Base-by-base conservation (phyloP, 2,113 vertebrate genomes). In the Phalacrocorax aristotelis region DNA sequence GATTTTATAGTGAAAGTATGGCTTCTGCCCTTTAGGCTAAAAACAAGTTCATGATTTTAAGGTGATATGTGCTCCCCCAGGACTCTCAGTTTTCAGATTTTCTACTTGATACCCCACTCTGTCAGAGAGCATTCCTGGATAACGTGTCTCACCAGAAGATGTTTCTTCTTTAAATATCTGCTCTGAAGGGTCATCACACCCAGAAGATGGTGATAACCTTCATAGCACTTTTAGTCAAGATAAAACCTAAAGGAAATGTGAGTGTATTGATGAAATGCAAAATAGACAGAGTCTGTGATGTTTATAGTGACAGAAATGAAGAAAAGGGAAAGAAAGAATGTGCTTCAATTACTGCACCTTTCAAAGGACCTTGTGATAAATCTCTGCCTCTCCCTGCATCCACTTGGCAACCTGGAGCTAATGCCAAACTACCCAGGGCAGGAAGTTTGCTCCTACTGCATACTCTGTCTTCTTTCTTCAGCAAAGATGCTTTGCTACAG, bases 201-300 rank as follows among this genome's bases (percentile, higher is more conserved):
- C 5, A 42, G 65, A n/a, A 1, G 0, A 5, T 3, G 10, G 1
- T 29, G 9, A 30, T 90, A 57, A n/a, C 13, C 13, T 61, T 78
- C 10, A 8, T 6, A 58, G 13, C 13, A 11, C 15, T 52, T 81
- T 22, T 57, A 55, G 26, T 52, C 30, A 68, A 71, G 38, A 15
- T 44, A 58, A 87, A 83, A 17, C 44, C 27, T 72, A 29, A 66
- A 86, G 20, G n/a, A 75, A 79, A 49, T 27, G 2, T 40, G 15
- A 46, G 2, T 27, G 2, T 46, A 23, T 17, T 49, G 36, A 66
- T n/a, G 26, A 90, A 90, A 79, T 29, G 4, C 10, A 55, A 72
- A 90, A 38, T 20, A 46, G 19, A 44, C 10, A 10, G 58, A 75
- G 15, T 16, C 0, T 1, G 6, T n/a, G 27, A 46, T 46, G 44